These are phyloP conservation scores for Macroglossus sobrinus DNA, from an alignment of 2,113 vertebrate species.

Conservation along the genomic window DNA sequence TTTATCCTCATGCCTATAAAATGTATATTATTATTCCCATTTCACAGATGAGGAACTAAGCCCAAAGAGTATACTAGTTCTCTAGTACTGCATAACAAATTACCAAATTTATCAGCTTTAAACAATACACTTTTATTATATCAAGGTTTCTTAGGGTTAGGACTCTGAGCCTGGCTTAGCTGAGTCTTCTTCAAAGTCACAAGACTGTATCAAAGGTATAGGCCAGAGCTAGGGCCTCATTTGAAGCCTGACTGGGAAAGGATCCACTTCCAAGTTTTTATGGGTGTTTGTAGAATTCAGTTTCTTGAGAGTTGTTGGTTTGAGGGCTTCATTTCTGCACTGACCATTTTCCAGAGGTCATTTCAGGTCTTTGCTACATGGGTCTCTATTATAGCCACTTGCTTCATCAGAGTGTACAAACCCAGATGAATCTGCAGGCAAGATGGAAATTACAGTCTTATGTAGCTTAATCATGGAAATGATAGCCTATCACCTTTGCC, in stretches of 20 bases:
- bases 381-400: not conserved
- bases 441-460: not conserved
- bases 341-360: not conserved
- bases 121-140: not conserved
- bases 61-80: not conserved
- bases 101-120: not conserved
- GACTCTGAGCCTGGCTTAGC: not conserved
- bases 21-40: not conserved
- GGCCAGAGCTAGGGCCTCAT: not conserved
- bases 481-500: not conserved
- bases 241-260: not conserved
- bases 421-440: not conserved
- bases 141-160: not conserved
- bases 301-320: not conserved
- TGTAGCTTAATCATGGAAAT: not conserved
- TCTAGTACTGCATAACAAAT: not conserved
- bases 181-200: not conserved
- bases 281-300: not conserved
- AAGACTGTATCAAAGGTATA: not conserved
- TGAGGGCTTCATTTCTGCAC: not conserved
- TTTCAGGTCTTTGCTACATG: not conserved
- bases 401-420: not conserved
- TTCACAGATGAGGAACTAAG: constrained; percentile 2
- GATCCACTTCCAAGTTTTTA: not conserved
- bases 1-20: not conserved